phyloP scores from a whole-genome alignment of 2,888 invertebrate species.

The Drosophila koepferae region DNA sequence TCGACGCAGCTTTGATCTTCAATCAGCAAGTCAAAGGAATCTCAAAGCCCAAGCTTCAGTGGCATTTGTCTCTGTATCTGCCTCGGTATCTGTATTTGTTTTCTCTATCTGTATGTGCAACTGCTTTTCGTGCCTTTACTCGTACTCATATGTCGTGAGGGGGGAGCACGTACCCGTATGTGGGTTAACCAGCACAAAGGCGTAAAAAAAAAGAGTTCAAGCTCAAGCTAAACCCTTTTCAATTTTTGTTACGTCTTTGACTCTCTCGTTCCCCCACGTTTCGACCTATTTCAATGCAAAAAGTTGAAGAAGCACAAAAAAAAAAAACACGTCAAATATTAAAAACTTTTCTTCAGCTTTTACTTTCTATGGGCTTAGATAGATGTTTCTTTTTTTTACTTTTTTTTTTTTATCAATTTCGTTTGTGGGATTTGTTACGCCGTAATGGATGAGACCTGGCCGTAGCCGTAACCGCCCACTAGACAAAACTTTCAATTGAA shows the following conservation, averaged over 20 bases:
- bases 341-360: slow-evolving; percentile 76
- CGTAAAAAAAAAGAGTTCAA: slow-evolving; percentile 69
- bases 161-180: slow-evolving; percentile 50
- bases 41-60: slow-evolving; percentile 19
- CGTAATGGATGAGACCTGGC: slow-evolving; percentile 68
- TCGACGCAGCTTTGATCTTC: slow-evolving; percentile 68
- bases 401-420: slow-evolving; percentile 73
- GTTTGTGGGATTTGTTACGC: slow-evolving; percentile 82
- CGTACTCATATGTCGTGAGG: slow-evolving; percentile 35
- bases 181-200: slow-evolving; percentile 54
- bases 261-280: not conserved
- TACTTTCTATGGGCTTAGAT: slow-evolving; percentile 66
- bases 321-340: slow-evolving; percentile 75
- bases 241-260: slow-evolving; percentile 63
- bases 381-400: slow-evolving; percentile 19
- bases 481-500: slow-evolving; percentile 83
- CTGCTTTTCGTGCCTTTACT: slow-evolving; percentile 14
- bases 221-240: slow-evolving; percentile 81
- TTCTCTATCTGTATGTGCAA: slow-evolving; percentile 8
- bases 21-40: slow-evolving; percentile 46
- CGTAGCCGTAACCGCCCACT: slow-evolving; percentile 65
- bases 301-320: slow-evolving; percentile 26
- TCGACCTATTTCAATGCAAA: slow-evolving; percentile 60
- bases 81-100: not conserved
- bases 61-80: slow-evolving; percentile 9